A percentile compares a stretch with the other conserved stretches of the same genome.
Evolutionary conservation across 2,797 vertebrate genomes (phyloP).

Genomic region (Gymnoscopelus microlampas): DNA sequence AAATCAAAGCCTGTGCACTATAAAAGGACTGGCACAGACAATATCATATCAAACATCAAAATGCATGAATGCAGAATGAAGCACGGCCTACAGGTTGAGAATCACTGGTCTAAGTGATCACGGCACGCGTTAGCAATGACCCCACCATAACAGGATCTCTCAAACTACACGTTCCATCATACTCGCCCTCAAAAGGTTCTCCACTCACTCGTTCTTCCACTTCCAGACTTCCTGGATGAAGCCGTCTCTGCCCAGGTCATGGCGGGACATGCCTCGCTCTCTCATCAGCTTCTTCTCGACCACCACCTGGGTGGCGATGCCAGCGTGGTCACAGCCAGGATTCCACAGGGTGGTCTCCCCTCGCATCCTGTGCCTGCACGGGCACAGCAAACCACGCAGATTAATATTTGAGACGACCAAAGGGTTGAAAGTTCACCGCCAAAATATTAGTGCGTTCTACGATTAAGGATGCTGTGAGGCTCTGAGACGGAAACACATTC

Average conservation of each 20-base stretch:
- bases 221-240: slow-evolving; percentile 92
- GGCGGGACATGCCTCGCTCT: slow-evolving; percentile 85
- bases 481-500: neutral
- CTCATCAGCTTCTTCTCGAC: slow-evolving; percentile 94
- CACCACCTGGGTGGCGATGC: slow-evolving; percentile 95
- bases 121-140: no score
- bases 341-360: slow-evolving; percentile 93
- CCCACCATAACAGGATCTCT: neutral
- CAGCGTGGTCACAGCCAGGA: slow-evolving; percentile 93
- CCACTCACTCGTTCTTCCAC: slow-evolving; percentile 93
- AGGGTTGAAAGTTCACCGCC: neutral
- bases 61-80: no score
- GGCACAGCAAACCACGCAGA: neutral
- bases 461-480: neutral
- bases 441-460: neutral
- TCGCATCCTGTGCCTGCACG: slow-evolving; percentile 89
- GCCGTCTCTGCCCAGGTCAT: slow-evolving; percentile 88
- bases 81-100: no score
- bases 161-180: neutral
- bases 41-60: no score
- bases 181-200: neutral
- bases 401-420: neutral
- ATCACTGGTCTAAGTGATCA: no score
- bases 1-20: no score
- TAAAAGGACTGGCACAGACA: no score